A percentile compares a stretch with the other conserved stretches of the same genome.
These are phyloP conservation scores for Lochmaea capreae DNA, from an alignment of 2,888 invertebrate genomes.

Conservation along the genomic window DNA sequence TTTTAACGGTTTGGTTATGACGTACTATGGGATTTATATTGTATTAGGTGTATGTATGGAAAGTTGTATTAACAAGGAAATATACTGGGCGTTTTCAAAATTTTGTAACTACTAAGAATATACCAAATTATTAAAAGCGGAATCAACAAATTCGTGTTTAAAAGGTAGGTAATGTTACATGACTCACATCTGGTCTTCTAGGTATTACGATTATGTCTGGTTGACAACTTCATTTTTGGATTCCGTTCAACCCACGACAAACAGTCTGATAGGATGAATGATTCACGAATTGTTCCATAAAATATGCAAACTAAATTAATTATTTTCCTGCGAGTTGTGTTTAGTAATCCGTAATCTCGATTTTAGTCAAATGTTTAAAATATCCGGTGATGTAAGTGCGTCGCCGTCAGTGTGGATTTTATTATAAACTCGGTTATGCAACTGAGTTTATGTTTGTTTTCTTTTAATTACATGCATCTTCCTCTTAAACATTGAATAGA, in stretches of 20 bases:
- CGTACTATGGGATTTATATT: too few species aligned
- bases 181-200: conserved; percentile 6
- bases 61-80: background rate
- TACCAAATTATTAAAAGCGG: background rate
- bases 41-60: background rate
- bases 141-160: background rate
- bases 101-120: too few species aligned
- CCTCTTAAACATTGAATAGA: too few species aligned
- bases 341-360: conserved; percentile 11
- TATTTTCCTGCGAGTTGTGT: background rate
- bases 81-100: background rate
- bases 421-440: background rate
- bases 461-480: background rate
- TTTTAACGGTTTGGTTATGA: too few species aligned
- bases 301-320: conserved; percentile 6
- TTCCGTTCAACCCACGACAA: conserved; percentile 14
- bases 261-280: conserved; percentile 15
- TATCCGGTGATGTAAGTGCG: conserved; percentile 7
- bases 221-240: conserved; percentile 14
- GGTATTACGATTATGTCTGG: conserved; percentile 10
- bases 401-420: conserved; percentile 5
- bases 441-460: background rate
- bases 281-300: conserved; percentile 7
- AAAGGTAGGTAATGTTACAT: conserved; percentile 1
- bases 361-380: conserved; percentile 19